Conservation (phyloP, 92 coral and sea anemone species). For the Hydrozoanthus gracilis region DNA sequence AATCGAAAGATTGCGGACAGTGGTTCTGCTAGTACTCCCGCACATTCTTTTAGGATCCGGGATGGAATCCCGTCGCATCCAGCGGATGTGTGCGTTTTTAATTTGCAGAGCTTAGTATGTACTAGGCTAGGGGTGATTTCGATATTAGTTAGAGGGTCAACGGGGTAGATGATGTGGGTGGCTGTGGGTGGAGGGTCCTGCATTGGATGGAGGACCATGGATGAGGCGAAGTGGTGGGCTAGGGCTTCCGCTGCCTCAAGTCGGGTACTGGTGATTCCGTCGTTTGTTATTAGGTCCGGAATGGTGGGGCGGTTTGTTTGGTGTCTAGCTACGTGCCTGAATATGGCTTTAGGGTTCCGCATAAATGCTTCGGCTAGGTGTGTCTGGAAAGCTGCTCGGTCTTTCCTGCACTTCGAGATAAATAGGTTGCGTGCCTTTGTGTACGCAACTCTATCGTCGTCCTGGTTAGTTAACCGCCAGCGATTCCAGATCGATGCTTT, state of each 20-base stretch:
- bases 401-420: neutral
- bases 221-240: neutral
- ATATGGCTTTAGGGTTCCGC: neutral
- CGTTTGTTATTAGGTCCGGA: neutral
- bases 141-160: no score
- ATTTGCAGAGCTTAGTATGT: neutral
- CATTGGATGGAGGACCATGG: neutral
- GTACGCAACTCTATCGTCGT: neutral
- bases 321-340: neutral
- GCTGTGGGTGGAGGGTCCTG: no score
- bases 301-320: no score
- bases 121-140: neutral
- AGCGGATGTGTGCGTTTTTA: neutral
- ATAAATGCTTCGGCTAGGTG: neutral
- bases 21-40: neutral
- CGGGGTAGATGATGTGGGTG: no score
- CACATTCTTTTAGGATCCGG: neutral
- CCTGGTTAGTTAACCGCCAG: neutral
- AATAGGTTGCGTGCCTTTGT: neutral
- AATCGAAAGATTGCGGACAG: neutral
- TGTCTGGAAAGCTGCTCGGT: neutral
- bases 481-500: conserved; percentile 2
- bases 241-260: neutral
- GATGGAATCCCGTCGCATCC: neutral
- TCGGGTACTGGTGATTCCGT: neutral